Evolutionary conservation across 64 coral and sea anemone genomes (phyloP).

Genomic region (Trachythela sp.): DNA sequence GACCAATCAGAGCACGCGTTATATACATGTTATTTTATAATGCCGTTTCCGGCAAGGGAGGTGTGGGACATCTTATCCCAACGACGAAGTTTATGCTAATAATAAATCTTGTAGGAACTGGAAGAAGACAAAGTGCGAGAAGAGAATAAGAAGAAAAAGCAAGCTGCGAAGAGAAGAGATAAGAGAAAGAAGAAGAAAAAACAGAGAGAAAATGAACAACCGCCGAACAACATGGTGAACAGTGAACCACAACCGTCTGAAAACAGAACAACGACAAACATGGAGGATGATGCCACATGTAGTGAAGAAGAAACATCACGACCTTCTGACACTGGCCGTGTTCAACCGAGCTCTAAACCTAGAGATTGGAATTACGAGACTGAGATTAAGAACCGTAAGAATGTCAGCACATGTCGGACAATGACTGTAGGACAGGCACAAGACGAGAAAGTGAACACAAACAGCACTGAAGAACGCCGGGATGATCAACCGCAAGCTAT

Average conservation of each 20-base stretch:
- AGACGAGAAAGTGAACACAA: background rate
- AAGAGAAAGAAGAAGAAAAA: conserved; percentile 63
- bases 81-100: no score
- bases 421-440: background rate
- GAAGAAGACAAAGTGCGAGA: conserved; percentile 89
- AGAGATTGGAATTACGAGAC: background rate
- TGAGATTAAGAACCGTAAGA: background rate
- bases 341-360: background rate
- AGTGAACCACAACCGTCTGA: conserved; percentile 56
- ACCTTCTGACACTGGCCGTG: background rate
- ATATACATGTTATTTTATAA: no score
- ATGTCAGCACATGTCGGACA: background rate
- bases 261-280: conserved; percentile 54
- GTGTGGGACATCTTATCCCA: no score
- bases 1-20: no score
- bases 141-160: conserved; percentile 93
- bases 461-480: conserved; percentile 8
- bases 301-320: conserved; percentile 58
- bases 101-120: conserved; percentile 57
- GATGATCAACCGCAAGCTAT: conserved; percentile 6
- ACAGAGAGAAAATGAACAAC: conserved; percentile 52
- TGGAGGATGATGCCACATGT: conserved; percentile 47
- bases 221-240: conserved; percentile 57
- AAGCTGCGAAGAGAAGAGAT: conserved; percentile 85
- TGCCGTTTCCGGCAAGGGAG: no score